Evolutionary conservation across 2,888 invertebrate species (phyloP).

Genomic region (Lissocephala sabroskyi): DNA sequence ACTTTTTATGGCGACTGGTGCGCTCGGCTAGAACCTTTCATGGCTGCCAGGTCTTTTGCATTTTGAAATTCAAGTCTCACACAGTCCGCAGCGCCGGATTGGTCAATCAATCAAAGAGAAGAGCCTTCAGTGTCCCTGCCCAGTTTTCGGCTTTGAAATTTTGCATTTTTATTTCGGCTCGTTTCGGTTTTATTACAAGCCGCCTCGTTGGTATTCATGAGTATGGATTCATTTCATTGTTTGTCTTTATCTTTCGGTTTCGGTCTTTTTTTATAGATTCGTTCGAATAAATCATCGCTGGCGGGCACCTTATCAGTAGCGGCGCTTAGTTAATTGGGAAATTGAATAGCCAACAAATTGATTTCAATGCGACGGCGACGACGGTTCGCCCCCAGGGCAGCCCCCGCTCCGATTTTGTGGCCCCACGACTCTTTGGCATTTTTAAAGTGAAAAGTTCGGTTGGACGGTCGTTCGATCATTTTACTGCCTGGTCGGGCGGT

Average conservation of each 20-base stretch:
- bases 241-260: too few relatives aligned
- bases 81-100: too few relatives aligned
- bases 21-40: constrained; percentile 47
- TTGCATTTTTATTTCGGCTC: constrained; percentile 50
- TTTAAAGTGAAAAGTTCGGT: constrained; percentile 12
- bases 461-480: background rate
- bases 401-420: too few relatives aligned
- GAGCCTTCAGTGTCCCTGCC: constrained; percentile 23
- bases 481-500: background rate
- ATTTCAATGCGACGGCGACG: constrained; percentile 12
- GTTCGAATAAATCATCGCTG: constrained; percentile 43
- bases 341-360: too few relatives aligned
- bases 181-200: constrained; percentile 33
- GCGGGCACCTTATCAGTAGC: constrained; percentile 23
- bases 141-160: constrained; percentile 24
- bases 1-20: constrained; percentile 40
- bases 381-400: too few relatives aligned
- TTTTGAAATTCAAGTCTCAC: constrained; percentile 21
- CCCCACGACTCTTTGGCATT: too few relatives aligned
- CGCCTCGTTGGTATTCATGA: background rate
- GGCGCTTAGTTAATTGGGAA: constrained; percentile 11
- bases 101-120: constrained; percentile 34
- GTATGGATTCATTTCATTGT: background rate
- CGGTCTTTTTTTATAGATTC: constrained; percentile 24
- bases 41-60: constrained; percentile 47